Evolutionary conservation across 1,140 invertebrate species (phyloP), one percentile per base, ranked within the genome.

Genomic region (Bombus waltoni): DNA sequence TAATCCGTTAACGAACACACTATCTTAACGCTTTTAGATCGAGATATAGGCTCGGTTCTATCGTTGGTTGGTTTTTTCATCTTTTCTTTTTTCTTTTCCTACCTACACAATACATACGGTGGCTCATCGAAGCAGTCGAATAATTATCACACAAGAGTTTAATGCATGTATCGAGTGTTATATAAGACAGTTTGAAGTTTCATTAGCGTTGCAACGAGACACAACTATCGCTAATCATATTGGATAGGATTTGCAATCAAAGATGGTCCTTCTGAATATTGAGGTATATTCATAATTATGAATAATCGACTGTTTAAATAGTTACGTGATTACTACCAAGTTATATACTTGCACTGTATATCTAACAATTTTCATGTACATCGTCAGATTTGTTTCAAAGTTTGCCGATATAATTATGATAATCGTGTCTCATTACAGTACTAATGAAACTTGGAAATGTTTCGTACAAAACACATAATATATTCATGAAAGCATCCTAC

Each of bases 21-120:
- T 85, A 78, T 86, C 88, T 84, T 81, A 88, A 91, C 86, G 92
- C 92, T 90, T 93, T 81, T 94, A 93, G 93, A 88, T 91, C 82
- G 84, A 92, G 86, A 91, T 89, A 92, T 91, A 91, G 91, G 91
- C 91, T 93, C 92, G 91, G 91, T 92, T 92, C 75, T 85, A 89
- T 75, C 90, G 87, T 89, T 91, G 90, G 85, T 87, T 91, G 66
- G 57, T 59, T 53, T 76, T 40, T 38, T 59, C 71, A 68, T 70
- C 11, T 57, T 13, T 38, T 28, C 2, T 25, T 32, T 66, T 66
- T 35, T 8, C 15, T 6, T 35, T 1, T 79, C 4, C 25, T 71
- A 47, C 25, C 62, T 38, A 73, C 38, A 75, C 57, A 59, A 38
- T 53, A 42, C 57, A 74, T 85, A 78, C 44, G 71, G 57, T 59